Percentiles rank a stretch among this genome's conserved stretches.
Conservation (phyloP, 2,113 vertebrate genomes). For the Triplophysa dalaica region DNA sequence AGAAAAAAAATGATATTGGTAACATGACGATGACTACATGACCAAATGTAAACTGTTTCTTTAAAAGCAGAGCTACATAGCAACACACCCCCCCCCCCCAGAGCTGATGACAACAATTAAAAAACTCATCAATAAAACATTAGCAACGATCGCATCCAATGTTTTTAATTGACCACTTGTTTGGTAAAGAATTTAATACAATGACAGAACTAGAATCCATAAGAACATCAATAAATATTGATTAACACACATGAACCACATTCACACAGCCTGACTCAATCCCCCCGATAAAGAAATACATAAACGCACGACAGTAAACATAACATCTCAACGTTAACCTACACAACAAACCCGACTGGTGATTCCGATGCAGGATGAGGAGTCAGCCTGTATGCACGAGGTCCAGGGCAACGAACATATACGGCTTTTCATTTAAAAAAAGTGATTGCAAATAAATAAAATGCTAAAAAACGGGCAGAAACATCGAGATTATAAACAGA, state of each 20-base stretch:
- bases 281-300: conserved; percentile 12
- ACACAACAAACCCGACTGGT: conserved; percentile 13
- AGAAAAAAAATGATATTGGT: background rate
- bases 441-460: conserved; percentile 44
- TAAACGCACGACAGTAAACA: conserved; percentile 20
- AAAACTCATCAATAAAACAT: conserved; percentile 37
- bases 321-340: background rate
- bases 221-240: conserved; percentile 76
- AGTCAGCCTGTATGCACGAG: conserved; percentile 63
- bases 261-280: conserved; percentile 59
- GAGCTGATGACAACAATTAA: conserved; percentile 31
- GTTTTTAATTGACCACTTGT: conserved; percentile 75
- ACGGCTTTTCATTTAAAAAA: conserved; percentile 59
- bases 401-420: conserved; percentile 73
- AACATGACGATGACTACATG: background rate
- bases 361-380: background rate
- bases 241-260: conserved; percentile 67
- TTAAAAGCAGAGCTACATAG: background rate
- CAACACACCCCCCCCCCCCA: background rate
- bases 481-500: conserved; percentile 10
- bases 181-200: conserved; percentile 78
- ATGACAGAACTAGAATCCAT: conserved; percentile 73
- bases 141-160: conserved; percentile 67
- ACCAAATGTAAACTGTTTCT: background rate
- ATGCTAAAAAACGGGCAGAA: conserved; percentile 50